Evolutionary conservation across 1,140 invertebrate genomes (phyloP).

Genomic region (Coenobita brevimanus): DNA sequence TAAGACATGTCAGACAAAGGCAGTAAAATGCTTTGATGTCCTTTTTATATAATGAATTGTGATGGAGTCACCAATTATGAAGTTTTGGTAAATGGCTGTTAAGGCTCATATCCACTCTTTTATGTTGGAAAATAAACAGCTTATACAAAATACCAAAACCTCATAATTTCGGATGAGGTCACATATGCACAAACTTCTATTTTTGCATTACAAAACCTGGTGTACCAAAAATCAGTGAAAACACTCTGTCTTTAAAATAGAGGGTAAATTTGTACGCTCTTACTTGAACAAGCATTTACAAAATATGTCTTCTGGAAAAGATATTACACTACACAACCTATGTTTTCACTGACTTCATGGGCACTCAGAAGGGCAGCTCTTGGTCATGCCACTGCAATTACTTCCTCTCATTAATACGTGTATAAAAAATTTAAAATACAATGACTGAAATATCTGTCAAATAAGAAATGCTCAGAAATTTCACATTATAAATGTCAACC

Average conservation of each 20-base stretch:
- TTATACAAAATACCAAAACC: conserved; percentile 55
- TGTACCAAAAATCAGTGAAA: conserved; percentile 63
- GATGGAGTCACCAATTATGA: conserved; percentile 50
- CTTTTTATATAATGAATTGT: conserved; percentile 40
- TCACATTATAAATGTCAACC: no score
- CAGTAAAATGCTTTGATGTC: conserved; percentile 56
- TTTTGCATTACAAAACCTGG: conserved; percentile 62
- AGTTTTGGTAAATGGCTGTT: conserved; percentile 44
- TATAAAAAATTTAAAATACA: not conserved
- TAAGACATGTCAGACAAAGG: no score
- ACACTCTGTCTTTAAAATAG: conserved; percentile 53
- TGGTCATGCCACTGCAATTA: conserved; percentile 27
- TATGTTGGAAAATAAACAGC: conserved; percentile 48
- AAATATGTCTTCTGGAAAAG: conserved; percentile 65
- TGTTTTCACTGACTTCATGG: conserved; percentile 64
- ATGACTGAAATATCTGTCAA: no score
- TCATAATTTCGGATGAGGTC: conserved; percentile 54
- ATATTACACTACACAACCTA: conserved; percentile 58
- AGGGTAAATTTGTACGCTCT: conserved; percentile 62
- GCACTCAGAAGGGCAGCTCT: conserved; percentile 45
- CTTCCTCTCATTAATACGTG: not conserved
- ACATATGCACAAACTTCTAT: conserved; percentile 52
- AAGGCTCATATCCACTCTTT: conserved; percentile 52
- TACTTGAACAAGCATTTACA: conserved; percentile 39
- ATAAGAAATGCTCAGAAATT: no score